phyloP scores from a whole-genome alignment of 2,797 vertebrate genomes.

The Hydrocynus forskahlii region DNA sequence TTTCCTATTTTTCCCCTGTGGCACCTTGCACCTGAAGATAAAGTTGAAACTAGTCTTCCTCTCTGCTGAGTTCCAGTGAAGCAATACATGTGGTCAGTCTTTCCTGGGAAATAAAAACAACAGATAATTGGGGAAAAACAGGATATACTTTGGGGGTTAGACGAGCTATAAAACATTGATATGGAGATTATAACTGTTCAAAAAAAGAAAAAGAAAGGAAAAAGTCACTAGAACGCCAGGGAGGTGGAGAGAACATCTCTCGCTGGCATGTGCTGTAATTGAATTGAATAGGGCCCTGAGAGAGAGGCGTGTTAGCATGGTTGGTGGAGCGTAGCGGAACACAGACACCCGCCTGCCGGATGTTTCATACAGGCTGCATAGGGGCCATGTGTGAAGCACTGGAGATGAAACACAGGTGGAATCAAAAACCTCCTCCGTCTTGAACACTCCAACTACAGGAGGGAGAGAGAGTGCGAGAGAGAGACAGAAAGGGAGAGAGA shows the following conservation, averaged over 20 bases:
- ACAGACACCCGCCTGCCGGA: conserved; percentile 52
- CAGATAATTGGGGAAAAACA: conserved; percentile 46
- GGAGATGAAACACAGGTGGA: conserved; percentile 62
- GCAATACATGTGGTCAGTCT: conserved; percentile 29
- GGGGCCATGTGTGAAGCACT: conserved; percentile 60
- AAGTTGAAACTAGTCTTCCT: conserved; percentile 65
- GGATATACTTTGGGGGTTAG: not conserved
- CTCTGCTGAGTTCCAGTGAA: conserved; percentile 21
- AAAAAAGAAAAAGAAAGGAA: not conserved
- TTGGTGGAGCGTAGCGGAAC: conserved; percentile 36
- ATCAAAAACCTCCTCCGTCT: not conserved
- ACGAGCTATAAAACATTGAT: conserved; percentile 16
- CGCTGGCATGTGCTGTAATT: conserved; percentile 56
- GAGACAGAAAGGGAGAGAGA: not conserved
- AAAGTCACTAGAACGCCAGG: not conserved
- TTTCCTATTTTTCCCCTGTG: conserved; percentile 13
- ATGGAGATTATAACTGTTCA: conserved; percentile 19
- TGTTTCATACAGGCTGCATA: conserved; percentile 61
- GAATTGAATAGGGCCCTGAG: conserved; percentile 58
- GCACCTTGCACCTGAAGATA: conserved; percentile 31
- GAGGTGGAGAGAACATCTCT: conserved; percentile 29
- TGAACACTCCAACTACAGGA: not conserved
- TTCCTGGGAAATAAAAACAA: conserved; percentile 26
- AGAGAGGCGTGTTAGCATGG: conserved; percentile 43
- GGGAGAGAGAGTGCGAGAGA: not conserved